Conservation (phyloP, 2,113 vertebrate species). For the human (Homo sapiens) region DNA sequence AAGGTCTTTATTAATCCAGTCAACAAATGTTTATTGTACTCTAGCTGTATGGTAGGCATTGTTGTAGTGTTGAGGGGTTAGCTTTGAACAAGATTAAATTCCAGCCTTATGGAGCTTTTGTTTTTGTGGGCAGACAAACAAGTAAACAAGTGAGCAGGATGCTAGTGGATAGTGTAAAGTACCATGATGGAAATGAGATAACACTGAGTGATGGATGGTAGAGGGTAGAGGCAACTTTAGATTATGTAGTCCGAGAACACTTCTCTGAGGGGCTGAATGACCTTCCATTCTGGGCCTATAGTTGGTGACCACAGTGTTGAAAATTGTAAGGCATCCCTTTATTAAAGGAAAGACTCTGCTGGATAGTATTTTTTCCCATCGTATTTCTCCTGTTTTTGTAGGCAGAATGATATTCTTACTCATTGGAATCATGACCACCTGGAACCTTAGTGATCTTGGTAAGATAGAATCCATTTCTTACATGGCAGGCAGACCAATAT, state of each 20-base stretch:
- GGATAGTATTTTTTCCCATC: neutral
- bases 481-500: neutral
- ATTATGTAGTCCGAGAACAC: neutral
- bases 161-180: neutral
- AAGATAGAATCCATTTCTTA: neutral
- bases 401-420: neutral
- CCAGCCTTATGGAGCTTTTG: neutral
- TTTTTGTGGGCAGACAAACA: neutral
- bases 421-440: neutral
- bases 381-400: neutral
- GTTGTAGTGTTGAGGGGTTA: neutral
- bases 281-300: neutral
- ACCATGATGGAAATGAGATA: neutral
- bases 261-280: neutral
- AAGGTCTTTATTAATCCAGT: neutral
- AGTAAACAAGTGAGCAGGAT: neutral
- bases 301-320: neutral
- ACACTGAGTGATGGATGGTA: neutral
- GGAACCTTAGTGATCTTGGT: neutral
- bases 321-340: neutral
- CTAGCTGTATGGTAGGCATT: neutral
- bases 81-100: neutral
- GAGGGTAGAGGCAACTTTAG: neutral
- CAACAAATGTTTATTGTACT: neutral
- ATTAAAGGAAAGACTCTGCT: neutral